phyloP scores from a whole-genome alignment of 2,113 vertebrate genomes.

The Vombatus ursinus region DNA sequence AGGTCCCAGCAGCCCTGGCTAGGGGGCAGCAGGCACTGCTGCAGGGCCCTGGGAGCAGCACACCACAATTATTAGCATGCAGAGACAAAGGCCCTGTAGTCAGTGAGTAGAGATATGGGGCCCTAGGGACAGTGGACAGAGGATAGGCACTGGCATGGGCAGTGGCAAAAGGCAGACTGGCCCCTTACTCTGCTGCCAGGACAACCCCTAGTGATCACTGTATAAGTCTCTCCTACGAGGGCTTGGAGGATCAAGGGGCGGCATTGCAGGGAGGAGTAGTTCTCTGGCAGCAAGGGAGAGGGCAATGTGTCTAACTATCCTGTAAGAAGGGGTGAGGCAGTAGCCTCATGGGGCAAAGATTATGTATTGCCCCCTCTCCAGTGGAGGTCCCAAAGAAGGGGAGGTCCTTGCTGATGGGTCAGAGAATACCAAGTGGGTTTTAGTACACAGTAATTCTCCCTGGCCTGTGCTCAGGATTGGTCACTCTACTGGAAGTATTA shows the following conservation, averaged over 20 bases:
- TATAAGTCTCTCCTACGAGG: neutral
- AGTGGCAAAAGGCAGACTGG: neutral
- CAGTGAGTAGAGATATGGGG: neutral
- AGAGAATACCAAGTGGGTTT: neutral
- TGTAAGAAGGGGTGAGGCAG: neutral
- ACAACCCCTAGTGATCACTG: neutral
- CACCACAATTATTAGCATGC: neutral
- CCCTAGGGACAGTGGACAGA: neutral
- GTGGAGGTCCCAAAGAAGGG: neutral
- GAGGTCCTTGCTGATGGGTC: neutral
- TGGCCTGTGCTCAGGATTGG: neutral
- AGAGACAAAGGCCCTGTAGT: neutral
- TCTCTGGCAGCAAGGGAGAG: too few species aligned
- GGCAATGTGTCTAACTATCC: neutral
- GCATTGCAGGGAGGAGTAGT: neutral
- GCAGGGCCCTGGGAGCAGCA: neutral
- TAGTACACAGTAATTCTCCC: neutral
- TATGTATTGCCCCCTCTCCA: too few species aligned
- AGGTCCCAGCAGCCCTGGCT: neutral
- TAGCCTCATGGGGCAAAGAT: neutral
- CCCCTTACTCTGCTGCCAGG: neutral
- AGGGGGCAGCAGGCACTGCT: neutral
- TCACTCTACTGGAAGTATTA: neutral
- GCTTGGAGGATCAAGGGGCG: neutral
- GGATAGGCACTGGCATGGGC: neutral